Evolutionary conservation across 2,113 vertebrate species (phyloP), one percentile per base, ranked within the genome.

Genomic region (Cygnus buccinator): DNA sequence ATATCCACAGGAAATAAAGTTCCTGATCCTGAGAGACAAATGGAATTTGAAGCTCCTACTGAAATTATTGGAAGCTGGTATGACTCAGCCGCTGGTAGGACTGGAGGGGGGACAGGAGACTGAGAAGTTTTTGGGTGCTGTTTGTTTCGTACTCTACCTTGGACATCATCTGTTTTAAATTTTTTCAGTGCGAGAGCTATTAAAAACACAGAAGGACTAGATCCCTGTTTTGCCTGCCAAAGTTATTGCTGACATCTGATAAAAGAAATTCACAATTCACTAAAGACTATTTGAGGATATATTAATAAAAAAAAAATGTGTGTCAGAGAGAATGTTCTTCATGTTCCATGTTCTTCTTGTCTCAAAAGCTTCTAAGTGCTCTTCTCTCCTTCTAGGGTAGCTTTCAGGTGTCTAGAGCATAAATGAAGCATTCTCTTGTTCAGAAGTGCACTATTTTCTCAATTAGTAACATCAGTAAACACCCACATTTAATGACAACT

Each of bases 391-490:
- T 89, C 83, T 31, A 73, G 20, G 33, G 63, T 37, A 91, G 74
- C 71, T 87, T 84, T 93, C 67, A 89, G 54, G 37, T 94, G 71
- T 92, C 63, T 55, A n/a, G 84, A 93, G 59, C 66, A 89, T 35
- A 94, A 96, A 94, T 67, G 54, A 87, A 92, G 59, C 35, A 62
- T 85, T 79, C 31, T 93, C 62, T 84, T 87, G 26, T 41, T 85
- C 44, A 93, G 57, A 96, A 78, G 33, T 72, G 44, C 66, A 89
- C 82, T 94, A 13, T 94, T 94, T 94, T 95, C 81, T 67, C 90
- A 94, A 95, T 93, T 95, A 88, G 76, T 86, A 95, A 90, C 48
- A 87, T 89, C 80, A 91, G 71, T 91, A 97, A 95, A 92, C 83
- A 86, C 58, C 90, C 81, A 92, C 73, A 50, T 91, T 83, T 87